Percentiles rank a stretch among this genome's conserved stretches.
Evolutionary conservation across 2,113 vertebrate genomes (phyloP).

Genomic region (Nettapus auritus): DNA sequence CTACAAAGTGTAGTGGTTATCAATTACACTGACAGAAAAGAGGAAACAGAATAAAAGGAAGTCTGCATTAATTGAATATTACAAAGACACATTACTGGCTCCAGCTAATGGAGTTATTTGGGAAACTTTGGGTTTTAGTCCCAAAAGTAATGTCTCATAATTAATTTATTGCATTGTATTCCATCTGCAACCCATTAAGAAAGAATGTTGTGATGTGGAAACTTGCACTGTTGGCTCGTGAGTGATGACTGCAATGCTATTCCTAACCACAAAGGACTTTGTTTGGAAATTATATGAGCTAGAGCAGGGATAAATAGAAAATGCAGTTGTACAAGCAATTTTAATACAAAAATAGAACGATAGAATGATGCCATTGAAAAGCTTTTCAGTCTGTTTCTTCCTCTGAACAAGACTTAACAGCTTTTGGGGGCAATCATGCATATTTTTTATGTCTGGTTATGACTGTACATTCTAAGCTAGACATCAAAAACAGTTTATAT

Average conservation of each 20-base stretch:
- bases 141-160: constrained; percentile 59
- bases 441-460: neutral
- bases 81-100: constrained; percentile 13
- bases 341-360: neutral
- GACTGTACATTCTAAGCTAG: neutral
- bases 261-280: constrained; percentile 1
- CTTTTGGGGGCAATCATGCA: neutral
- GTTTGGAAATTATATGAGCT: neutral
- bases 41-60: constrained; percentile 32
- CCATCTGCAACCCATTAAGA: constrained; percentile 46
- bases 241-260: neutral
- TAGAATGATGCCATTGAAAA: neutral
- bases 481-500: neutral
- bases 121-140: constrained; percentile 45
- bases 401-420: neutral
- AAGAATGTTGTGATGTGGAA: neutral
- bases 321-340: neutral
- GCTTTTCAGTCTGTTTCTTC: neutral
- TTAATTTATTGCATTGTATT: constrained; percentile 55
- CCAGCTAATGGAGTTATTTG: constrained; percentile 53
- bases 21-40: constrained; percentile 32
- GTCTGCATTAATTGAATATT: constrained; percentile 21
- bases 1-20: neutral
- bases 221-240: neutral
- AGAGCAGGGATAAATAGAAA: neutral